phyloP scores from a whole-genome alignment of 2,113 vertebrate genomes.

The Rhynchomys soricoides region DNA sequence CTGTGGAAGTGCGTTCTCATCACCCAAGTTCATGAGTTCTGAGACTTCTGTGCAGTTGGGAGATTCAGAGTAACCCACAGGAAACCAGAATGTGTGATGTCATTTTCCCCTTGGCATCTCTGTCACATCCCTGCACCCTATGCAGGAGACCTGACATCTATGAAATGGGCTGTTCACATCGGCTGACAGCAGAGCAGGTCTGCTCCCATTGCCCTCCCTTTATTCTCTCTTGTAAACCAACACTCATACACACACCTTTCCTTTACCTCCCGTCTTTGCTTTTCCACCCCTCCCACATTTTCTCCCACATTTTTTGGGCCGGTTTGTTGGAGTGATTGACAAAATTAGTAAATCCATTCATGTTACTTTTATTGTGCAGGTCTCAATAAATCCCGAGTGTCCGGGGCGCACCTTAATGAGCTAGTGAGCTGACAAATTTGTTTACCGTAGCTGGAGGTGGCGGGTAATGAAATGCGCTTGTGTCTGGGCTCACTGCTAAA shows the following conservation, averaged over 20 bases:
- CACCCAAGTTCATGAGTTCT: neutral
- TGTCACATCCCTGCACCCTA: too few relatives aligned
- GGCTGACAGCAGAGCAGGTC: too few relatives aligned
- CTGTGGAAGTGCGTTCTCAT: neutral
- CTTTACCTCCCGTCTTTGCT: neutral
- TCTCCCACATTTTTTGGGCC: conserved; percentile 6
- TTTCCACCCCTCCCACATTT: neutral
- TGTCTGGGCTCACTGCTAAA: conserved; percentile 76
- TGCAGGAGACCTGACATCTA: neutral
- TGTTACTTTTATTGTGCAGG: conserved; percentile 79
- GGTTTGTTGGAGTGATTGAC: conserved; percentile 76
- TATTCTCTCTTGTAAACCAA: neutral
- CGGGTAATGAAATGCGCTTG: conserved; percentile 74
- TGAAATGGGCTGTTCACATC: neutral
- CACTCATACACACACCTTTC: neutral
- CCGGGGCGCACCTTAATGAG: conserved; percentile 77
- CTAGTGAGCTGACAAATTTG: conserved; percentile 82
- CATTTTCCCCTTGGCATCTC: neutral
- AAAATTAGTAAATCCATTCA: conserved; percentile 83
- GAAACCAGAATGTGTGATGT: neutral
- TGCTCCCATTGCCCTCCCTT: neutral
- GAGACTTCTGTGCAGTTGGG: fast-evolving
- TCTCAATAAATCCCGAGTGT: conserved; percentile 79
- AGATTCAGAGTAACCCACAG: neutral
- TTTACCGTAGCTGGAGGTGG: conserved; percentile 83